Evolutionary conservation across 92 coral and sea anemone species (phyloP).

Genomic region (Bergia sp.): DNA sequence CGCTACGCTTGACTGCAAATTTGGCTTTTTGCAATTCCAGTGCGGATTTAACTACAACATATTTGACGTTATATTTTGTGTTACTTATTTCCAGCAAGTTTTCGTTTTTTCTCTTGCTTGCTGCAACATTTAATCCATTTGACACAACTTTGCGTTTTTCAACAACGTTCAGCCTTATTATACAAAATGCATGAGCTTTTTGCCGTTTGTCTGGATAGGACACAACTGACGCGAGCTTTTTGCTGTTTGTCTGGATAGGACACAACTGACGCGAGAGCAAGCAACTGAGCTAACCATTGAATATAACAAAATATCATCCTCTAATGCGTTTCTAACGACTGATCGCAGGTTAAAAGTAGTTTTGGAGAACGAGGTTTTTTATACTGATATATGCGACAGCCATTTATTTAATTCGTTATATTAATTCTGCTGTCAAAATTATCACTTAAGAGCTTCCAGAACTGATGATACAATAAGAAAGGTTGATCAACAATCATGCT

Average conservation of each 20-base stretch:
- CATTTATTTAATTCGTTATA: not conserved
- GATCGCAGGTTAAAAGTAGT: not conserved
- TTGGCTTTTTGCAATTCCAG: not conserved
- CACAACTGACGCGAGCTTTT: too few species aligned
- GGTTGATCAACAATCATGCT: not conserved
- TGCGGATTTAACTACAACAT: not conserved
- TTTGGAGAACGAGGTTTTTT: not conserved
- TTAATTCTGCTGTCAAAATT: not conserved
- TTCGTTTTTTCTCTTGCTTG: not conserved
- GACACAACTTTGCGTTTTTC: not conserved
- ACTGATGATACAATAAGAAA: not conserved
- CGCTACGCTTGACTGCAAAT: not conserved
- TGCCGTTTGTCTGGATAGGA: not conserved
- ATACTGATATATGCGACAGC: not conserved
- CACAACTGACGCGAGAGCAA: not conserved
- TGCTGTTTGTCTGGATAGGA: not conserved
- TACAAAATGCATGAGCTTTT: too few species aligned
- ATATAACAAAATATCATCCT: too few species aligned
- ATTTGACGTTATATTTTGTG: not conserved
- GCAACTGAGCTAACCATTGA: too few species aligned
- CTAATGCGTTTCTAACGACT: not conserved
- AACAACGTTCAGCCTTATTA: not conserved
- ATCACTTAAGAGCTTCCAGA: not conserved
- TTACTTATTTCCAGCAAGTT: not conserved
- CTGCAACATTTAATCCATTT: not conserved